Conservation (phyloP, 2,888 invertebrate species). For the Agrenia bidenticulata region DNA sequence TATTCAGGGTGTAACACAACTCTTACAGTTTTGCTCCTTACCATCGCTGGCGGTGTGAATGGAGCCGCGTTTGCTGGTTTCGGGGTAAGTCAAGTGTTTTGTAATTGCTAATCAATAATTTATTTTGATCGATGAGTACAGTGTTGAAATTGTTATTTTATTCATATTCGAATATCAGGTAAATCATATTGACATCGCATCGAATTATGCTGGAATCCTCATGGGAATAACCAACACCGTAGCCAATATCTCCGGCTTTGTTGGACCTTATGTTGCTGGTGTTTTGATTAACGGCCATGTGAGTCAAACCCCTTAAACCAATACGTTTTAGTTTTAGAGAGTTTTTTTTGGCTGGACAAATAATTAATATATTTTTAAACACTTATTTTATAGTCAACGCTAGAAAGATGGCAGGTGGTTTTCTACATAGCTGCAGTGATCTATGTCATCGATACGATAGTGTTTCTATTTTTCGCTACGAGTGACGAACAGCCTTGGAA, state of each 20-base stretch:
- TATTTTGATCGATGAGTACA: too few species aligned
- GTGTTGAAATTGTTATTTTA: too few species aligned
- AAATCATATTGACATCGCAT: conserved; percentile 82
- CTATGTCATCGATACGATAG: conserved; percentile 48
- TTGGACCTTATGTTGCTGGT: conserved; percentile 82
- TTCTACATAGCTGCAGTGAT: conserved; percentile 53
- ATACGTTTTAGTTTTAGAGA: conserved; percentile 6
- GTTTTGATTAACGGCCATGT: conserved; percentile 66
- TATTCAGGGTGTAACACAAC: conserved; percentile 81
- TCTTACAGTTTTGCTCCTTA: conserved; percentile 73
- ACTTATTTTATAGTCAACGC: conserved; percentile 41
- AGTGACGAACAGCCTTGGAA: conserved; percentile 53
- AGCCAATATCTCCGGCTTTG: conserved; percentile 80
- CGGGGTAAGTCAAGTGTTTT: conserved; percentile 77
- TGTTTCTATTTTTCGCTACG: conserved; percentile 51
- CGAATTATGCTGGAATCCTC: conserved; percentile 83
- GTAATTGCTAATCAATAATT: not conserved
- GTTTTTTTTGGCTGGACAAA: not conserved
- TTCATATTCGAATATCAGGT: conserved; percentile 16
- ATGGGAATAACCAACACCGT: conserved; percentile 89
- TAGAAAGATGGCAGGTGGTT: conserved; percentile 52
- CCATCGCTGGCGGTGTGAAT: conserved; percentile 79
- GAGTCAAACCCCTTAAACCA: conserved; percentile 21
- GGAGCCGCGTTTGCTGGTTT: conserved; percentile 62
- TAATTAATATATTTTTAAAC: conserved; percentile 3